Evolutionary conservation across 2,113 vertebrate genomes (phyloP).

Genomic region (Eonycteris spelaea): DNA sequence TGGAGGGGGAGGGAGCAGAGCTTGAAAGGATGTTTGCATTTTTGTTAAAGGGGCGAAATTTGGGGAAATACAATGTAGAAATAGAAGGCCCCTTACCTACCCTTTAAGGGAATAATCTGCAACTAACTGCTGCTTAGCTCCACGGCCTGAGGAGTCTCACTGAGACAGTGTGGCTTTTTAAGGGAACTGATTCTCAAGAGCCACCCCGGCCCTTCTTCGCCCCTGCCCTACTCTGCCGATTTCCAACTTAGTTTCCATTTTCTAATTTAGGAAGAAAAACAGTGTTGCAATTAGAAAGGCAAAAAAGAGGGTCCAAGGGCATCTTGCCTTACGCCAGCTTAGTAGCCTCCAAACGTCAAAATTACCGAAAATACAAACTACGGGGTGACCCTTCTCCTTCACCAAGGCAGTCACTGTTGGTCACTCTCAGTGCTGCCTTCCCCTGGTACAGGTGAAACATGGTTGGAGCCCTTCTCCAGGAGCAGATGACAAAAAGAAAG

Average conservation of each 20-base stretch:
- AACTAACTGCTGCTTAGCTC: neutral
- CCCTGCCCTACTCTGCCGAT: neutral
- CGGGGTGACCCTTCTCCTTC: neutral
- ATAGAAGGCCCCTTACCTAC: neutral
- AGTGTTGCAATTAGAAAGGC: neutral
- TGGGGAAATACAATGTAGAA: neutral
- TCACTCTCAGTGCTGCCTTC: neutral
- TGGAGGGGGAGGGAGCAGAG: neutral
- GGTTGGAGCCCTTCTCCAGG: neutral
- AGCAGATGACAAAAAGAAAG: neutral
- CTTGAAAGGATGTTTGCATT: neutral
- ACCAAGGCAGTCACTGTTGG: neutral
- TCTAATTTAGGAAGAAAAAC: neutral
- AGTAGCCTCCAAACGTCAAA: neutral
- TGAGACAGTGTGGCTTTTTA: neutral
- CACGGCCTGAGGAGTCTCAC: accelerated
- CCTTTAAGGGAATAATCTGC: neutral
- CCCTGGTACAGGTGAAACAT: neutral
- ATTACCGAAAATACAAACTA: neutral
- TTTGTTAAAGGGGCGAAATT: neutral
- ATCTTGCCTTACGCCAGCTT: neutral
- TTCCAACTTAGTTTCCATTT: neutral
- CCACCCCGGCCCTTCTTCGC: neutral
- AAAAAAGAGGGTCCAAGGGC: neutral
- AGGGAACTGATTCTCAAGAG: neutral